Evolutionary conservation across 1,140 invertebrate genomes (phyloP), one percentile per base, ranked within the genome.

Genomic region (Pararge aegeria): DNA sequence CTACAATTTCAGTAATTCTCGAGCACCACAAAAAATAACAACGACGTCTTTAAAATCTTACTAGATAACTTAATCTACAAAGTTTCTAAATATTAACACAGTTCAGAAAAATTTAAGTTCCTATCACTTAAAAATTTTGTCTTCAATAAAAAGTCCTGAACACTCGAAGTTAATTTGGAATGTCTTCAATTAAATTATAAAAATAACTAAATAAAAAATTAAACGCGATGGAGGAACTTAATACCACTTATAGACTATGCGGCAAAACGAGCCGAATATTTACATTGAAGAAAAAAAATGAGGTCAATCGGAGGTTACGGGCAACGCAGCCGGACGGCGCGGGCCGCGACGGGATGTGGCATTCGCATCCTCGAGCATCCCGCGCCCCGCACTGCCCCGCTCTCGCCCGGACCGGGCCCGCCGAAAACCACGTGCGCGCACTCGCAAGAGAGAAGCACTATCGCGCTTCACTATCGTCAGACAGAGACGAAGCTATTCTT

Each of bases 251-350:
- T 78, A 86, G 80, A 87, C 82, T 87, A 87, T 85, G 84, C 87
- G 80, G 81, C 83, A 83, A 83, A 82, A 83, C 77, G 78, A 80
- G 83, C 82, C 84, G 82, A 87, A 85, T 89, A 89, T 89, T 89
- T 89, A 89, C 87, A 87, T 89, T 87, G 83, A 78, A 82, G 84
- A 87, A 87, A 89, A 87, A 87, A 87, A 89, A 83, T 87, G 79
- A 89, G 87, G 87, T 87, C 87, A 89, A 78, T 81, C 82, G 75
- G 84, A 89, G 87, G 87, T 89, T 87, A 87, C 83, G 84, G 84
- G 87, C 87, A 84, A 89, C 82, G 83, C 87, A 84, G 84, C 87
- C 87, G 79, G 78, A 76, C 84, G 81, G 84, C 84, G 76, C 79
- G 84, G 73, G 86, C 84, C 84, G 86, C 81, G 83, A 75, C 86